A percentile compares a stretch with the other conserved stretches of the same genome.
Evolutionary conservation across 2,888 invertebrate species (phyloP).

Genomic region (Chloroclystis v-ata): DNA sequence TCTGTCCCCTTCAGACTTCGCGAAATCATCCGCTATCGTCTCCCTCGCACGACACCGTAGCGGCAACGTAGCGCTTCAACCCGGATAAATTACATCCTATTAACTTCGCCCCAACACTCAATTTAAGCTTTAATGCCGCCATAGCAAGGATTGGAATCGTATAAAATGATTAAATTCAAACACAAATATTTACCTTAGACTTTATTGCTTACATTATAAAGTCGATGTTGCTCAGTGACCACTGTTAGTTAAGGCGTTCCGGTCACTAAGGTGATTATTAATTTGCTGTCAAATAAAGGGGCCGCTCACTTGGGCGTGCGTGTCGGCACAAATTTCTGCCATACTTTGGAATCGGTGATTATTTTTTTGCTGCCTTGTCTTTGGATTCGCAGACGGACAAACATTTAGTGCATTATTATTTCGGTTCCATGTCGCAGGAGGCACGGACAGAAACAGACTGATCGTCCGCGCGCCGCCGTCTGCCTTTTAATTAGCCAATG

Average conservation of each 20-base stretch:
- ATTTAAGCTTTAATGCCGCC: constrained; percentile 71
- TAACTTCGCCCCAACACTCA: constrained; percentile 70
- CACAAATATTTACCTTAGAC: constrained; percentile 59
- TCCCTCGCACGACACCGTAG: constrained; percentile 61
- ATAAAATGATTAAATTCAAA: constrained; percentile 52
- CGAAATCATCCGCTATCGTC: constrained; percentile 34
- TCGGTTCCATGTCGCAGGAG: constrained; percentile 47
- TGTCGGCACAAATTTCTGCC: constrained; percentile 77
- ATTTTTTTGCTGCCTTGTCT: constrained; percentile 69
- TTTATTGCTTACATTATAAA: constrained; percentile 62
- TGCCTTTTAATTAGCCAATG: constrained; percentile 50
- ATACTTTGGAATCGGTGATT: constrained; percentile 75
- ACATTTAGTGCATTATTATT: constrained; percentile 62
- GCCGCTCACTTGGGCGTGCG: constrained; percentile 78
- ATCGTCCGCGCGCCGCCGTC: constrained; percentile 26
- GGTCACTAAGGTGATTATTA: constrained; percentile 66
- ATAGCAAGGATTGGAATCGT: constrained; percentile 73
- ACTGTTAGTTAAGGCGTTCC: constrained; percentile 60
- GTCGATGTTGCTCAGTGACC: constrained; percentile 56
- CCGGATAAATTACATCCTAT: constrained; percentile 78
- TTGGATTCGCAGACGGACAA: constrained; percentile 72
- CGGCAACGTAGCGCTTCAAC: constrained; percentile 71
- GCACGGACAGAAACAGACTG: constrained; percentile 33
- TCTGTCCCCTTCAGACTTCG: constrained; percentile 44
- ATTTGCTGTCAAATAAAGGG: constrained; percentile 79